A percentile compares a stretch with the other conserved stretches of the same genome.
These are phyloP conservation scores for Eunapius fragilis DNA, from an alignment of 37 sponge, comb jelly and placozoan genomes.

Conservation along the genomic window DNA sequence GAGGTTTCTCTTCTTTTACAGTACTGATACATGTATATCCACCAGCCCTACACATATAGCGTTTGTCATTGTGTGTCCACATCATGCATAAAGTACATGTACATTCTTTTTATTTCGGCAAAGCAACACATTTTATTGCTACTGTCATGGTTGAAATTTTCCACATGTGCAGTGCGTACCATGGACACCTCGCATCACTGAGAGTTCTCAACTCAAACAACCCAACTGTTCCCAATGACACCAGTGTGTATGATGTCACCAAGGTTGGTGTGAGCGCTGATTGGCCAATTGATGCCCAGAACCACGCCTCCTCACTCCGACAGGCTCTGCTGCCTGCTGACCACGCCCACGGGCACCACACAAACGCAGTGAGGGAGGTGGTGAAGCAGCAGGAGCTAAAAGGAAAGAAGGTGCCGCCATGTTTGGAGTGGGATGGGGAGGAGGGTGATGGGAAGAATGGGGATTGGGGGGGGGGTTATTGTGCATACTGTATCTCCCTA, in stretches of 20 bases:
- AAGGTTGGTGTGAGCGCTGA: not conserved
- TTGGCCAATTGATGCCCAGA: not conserved
- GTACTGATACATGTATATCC: too few relatives aligned
- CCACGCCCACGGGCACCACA: not conserved
- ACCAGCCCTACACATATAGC: too few relatives aligned
- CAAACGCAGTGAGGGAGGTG: not conserved
- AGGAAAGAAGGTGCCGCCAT: not conserved
- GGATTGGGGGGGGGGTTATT: not conserved
- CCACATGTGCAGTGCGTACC: slow-evolving; percentile 67
- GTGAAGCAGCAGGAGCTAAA: not conserved
- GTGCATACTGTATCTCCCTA: too few relatives aligned
- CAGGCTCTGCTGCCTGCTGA: not conserved
- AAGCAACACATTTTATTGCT: too few relatives aligned
- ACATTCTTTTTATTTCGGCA: too few relatives aligned
- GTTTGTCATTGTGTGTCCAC: too few relatives aligned
- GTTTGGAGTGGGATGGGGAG: too few relatives aligned
- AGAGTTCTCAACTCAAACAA: slow-evolving; percentile 50
- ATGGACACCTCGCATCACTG: slow-evolving; percentile 76
- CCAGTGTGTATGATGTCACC: not conserved
- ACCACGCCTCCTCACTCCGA: not conserved
- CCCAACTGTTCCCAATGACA: not conserved
- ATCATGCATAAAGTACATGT: too few relatives aligned
- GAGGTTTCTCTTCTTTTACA: too few relatives aligned
- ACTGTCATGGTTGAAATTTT: too few relatives aligned
- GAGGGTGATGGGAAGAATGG: not conserved